Percentiles rank a stretch among this genome's conserved stretches.
phyloP scores from a whole-genome alignment of 2,888 invertebrate genomes.

The Galerucella pusilla region DNA sequence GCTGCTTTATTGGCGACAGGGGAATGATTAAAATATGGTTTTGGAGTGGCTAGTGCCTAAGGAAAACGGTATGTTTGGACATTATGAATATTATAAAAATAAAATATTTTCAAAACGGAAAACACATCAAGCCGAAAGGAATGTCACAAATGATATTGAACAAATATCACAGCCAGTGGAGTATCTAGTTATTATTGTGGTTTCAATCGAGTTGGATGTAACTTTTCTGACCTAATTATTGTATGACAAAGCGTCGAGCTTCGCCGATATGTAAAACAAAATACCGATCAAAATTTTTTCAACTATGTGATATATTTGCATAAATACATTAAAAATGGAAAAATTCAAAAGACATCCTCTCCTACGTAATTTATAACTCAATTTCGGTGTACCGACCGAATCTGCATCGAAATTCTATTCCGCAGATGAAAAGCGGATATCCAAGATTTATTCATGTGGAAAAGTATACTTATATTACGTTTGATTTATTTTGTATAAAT shows the following conservation, averaged over 20 bases:
- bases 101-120: too few species aligned
- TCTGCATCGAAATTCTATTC: conserved; percentile 43
- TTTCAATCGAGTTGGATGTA: too few species aligned
- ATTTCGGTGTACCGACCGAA: conserved; percentile 47
- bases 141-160: too few species aligned
- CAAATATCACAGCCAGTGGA: too few species aligned
- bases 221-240: too few species aligned
- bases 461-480: conserved; percentile 31
- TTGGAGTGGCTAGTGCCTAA: too few species aligned
- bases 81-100: too few species aligned
- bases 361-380: conserved; percentile 51
- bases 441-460: conserved; percentile 32
- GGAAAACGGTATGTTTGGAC: too few species aligned
- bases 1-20: too few species aligned
- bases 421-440: conserved; percentile 34
- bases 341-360: conserved; percentile 50
- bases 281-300: conserved; percentile 45
- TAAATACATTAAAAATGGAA: conserved; percentile 54
- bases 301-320: conserved; percentile 52
- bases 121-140: too few species aligned
- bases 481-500: conserved; percentile 33
- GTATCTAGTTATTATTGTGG: too few species aligned
- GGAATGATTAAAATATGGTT: too few species aligned
- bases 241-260: conserved; percentile 4
- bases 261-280: conserved; percentile 45